Percentiles rank a stretch among this genome's conserved stretches.
Evolutionary conservation across 2,888 invertebrate species (phyloP).

Genomic region (Leptopilina syphax): DNA sequence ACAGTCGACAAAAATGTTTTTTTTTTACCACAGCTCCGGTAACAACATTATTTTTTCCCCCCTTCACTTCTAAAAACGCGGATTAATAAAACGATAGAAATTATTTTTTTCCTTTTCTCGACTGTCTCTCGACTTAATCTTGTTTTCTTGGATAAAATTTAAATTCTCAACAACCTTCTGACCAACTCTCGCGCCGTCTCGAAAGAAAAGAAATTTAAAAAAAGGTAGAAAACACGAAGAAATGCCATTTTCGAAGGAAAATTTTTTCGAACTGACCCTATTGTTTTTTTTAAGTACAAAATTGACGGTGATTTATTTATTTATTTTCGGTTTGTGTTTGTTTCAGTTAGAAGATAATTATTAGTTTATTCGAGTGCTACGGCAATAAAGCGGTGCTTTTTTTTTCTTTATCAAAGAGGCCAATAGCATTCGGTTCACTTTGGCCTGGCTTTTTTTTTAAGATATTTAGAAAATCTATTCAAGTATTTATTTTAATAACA

Average conservation of each 20-base stretch:
- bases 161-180: conserved; percentile 40
- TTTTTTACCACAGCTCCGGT: conserved; percentile 59
- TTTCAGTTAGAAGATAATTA: conserved; percentile 36
- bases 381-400: conserved; percentile 44
- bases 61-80: conserved; percentile 52
- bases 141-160: conserved; percentile 33
- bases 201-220: conserved; percentile 43
- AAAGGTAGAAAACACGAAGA: conserved; percentile 39
- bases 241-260: conserved; percentile 41
- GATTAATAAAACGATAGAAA: conserved; percentile 62
- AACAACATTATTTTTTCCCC: conserved; percentile 50
- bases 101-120: conserved; percentile 44
- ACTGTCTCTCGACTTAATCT: conserved; percentile 14
- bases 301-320: conserved; percentile 53
- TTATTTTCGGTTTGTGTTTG: conserved; percentile 1
- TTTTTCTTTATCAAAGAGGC: conserved; percentile 1
- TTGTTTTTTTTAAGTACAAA: conserved; percentile 61
- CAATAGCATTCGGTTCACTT: conserved; percentile 41
- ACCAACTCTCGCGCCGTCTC: conserved; percentile 14
- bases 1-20: conserved; percentile 29
- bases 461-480: conserved; percentile 47
- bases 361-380: conserved; percentile 35
- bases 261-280: conserved; percentile 45
- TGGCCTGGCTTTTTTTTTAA: conserved; percentile 41
- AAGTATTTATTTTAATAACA: conserved; percentile 56